A percentile compares a stretch with the other conserved stretches of the same genome.
These are phyloP conservation scores for Drosophila cognata DNA, from an alignment of 2,888 invertebrate species.

Conservation along the genomic window DNA sequence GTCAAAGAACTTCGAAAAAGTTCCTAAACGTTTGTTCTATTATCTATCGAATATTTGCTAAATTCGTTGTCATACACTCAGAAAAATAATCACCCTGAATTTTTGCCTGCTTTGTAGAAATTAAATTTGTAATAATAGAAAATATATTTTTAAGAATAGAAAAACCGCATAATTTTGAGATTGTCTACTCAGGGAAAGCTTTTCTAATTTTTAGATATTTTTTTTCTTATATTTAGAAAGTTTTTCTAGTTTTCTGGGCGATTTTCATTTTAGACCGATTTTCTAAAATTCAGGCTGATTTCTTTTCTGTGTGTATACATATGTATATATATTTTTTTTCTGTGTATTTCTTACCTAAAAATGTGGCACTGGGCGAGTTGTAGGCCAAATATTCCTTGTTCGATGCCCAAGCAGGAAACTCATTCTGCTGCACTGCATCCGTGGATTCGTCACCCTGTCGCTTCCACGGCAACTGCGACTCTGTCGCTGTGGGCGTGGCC, in stretches of 20 bases:
- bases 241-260: not conserved
- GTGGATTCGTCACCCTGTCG: conserved; percentile 90
- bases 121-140: not conserved
- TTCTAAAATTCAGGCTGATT: not conserved
- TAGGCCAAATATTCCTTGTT: conserved; percentile 97
- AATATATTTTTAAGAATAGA: not conserved
- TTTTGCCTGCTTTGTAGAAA: not conserved
- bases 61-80: not conserved
- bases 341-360: conserved; percentile 89
- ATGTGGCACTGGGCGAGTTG: conserved; percentile 95
- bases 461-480: conserved; percentile 97
- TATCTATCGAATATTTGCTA: not conserved
- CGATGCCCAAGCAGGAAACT: conserved; percentile 97
- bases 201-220: not conserved
- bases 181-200: not conserved
- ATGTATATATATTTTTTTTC: not conserved
- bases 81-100: not conserved
- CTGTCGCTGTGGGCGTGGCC: conserved; percentile 94
- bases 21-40: not conserved
- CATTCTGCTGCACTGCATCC: conserved; percentile 91
- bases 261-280: not conserved
- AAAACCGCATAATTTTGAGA: not conserved
- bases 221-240: not conserved
- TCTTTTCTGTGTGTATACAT: not conserved
- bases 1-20: not conserved